These are phyloP conservation scores for Mormyrus lacerda DNA, from an alignment of 2,113 vertebrate genomes.

Conservation along the genomic window DNA sequence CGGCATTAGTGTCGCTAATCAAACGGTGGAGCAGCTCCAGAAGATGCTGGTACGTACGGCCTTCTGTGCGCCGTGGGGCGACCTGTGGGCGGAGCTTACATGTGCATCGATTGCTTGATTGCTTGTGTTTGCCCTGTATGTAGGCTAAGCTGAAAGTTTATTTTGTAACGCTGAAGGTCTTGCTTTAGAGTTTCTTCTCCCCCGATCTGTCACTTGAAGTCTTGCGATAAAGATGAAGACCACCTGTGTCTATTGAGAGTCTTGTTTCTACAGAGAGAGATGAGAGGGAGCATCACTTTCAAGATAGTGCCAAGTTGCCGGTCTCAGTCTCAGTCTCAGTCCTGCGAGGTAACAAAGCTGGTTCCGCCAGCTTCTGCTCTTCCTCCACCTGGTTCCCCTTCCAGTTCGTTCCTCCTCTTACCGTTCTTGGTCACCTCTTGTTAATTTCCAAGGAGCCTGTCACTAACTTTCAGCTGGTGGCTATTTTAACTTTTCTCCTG, in stretches of 20 bases:
- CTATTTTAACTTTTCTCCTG: conserved; percentile 71
- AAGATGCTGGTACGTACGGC: conserved; percentile 86
- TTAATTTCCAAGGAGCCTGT: conserved; percentile 7
- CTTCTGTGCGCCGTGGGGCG: neutral
- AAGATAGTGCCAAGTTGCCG: conserved; percentile 97
- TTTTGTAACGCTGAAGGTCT: neutral
- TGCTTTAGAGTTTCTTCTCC: neutral
- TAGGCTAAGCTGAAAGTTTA: neutral
- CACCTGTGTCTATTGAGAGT: conserved; percentile 43
- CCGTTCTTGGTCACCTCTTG: neutral
- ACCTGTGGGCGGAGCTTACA: neutral
- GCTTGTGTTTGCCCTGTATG: neutral
- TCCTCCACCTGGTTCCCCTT: conserved; percentile 39
- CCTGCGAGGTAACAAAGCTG: conserved; percentile 84
- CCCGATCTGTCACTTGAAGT: no score
- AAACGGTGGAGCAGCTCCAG: conserved; percentile 96
- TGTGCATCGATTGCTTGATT: neutral
- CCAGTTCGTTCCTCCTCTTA: neutral
- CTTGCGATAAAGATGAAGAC: neutral
- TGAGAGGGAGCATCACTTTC: conserved; percentile 97
- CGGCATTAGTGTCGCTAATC: conserved; percentile 93
- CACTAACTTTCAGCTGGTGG: conserved; percentile 49
- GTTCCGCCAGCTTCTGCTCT: neutral
- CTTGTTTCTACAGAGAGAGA: conserved; percentile 76
- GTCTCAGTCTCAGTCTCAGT: conserved; percentile 80